phyloP scores from a whole-genome alignment of 1,140 invertebrate genomes.

The Sitophilus oryzae region DNA sequence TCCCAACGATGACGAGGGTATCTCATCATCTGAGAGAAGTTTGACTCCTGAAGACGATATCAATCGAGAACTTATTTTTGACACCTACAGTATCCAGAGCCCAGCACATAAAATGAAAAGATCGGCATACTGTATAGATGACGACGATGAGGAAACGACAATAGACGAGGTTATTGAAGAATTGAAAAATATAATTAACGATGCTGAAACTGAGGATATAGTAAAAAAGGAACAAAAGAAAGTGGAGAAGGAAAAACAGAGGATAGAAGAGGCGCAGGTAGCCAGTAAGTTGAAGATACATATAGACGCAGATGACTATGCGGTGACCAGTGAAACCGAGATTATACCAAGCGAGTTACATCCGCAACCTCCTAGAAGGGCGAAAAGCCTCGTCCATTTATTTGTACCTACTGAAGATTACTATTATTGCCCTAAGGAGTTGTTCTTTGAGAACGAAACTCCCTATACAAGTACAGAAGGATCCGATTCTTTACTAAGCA shows the following conservation, averaged over 20 bases:
- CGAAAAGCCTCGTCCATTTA: constrained; percentile 44
- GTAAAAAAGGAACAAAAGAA: constrained; percentile 45
- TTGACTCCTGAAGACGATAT: constrained; percentile 59
- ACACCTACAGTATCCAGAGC: constrained; percentile 54
- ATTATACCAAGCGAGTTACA: constrained; percentile 58
- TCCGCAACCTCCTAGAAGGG: constrained; percentile 54
- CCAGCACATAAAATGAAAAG: constrained; percentile 20
- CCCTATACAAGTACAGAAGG: constrained; percentile 58
- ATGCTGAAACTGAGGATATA: constrained; percentile 69
- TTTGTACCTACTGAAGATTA: constrained; percentile 46
- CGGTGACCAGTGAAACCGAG: constrained; percentile 46
- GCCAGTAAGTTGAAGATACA: constrained; percentile 35
- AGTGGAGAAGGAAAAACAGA: constrained; percentile 43
- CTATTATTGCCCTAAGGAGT: constrained; percentile 47
- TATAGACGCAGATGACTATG: constrained; percentile 33
- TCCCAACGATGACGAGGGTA: constrained; percentile 77
- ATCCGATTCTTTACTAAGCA: constrained; percentile 63
- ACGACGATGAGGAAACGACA: constrained; percentile 73
- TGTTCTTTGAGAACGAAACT: constrained; percentile 61
- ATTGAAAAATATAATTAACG: constrained; percentile 75
- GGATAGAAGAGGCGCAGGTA: constrained; percentile 32
- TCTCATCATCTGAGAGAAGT: constrained; percentile 74
- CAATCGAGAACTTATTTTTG: constrained; percentile 55
- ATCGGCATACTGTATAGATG: constrained; percentile 36
- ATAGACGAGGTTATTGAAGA: constrained; percentile 85